Conservation (phyloP, 2,113 vertebrate genomes). For the Leiothrix lutea region DNA sequence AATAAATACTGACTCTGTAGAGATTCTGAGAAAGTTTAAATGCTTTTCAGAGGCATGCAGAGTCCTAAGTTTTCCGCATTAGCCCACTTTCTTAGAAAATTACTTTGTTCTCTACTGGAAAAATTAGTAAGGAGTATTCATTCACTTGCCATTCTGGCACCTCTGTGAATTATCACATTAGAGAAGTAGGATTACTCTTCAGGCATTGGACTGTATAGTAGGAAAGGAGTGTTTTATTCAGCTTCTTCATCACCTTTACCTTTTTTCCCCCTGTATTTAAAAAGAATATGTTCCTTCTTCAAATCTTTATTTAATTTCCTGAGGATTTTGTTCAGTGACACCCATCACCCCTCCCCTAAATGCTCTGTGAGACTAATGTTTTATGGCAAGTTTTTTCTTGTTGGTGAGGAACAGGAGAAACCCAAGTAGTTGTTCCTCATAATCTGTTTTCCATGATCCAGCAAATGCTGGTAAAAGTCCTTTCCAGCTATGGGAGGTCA, state of each 20-base stretch:
- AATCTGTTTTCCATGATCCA: not conserved
- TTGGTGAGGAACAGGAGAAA: not conserved
- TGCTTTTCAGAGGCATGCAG: not conserved
- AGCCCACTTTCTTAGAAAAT: not conserved
- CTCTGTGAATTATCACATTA: not conserved
- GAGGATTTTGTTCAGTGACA: not conserved
- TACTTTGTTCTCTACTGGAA: not conserved
- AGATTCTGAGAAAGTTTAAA: not conserved
- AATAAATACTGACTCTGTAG: not conserved
- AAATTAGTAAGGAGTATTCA: not conserved
- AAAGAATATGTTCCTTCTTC: not conserved
- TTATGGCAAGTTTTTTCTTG: not conserved
- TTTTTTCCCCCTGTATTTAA: not conserved
- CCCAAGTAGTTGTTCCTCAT: not conserved
- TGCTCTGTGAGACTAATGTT: not conserved
- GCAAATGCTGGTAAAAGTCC: not conserved
- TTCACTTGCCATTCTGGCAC: not conserved
- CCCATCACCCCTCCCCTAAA: fast-evolving
- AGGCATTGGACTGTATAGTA: not conserved
- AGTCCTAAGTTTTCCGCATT: not conserved
- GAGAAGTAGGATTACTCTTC: not conserved
- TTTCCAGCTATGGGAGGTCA: not conserved
- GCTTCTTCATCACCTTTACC: not conserved
- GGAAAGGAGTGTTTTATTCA: not conserved
- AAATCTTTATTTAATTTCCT: not conserved